These are phyloP conservation scores for Tetranychus urticae DNA, from an alignment of 1,140 invertebrate species.

Conservation along the genomic window DNA sequence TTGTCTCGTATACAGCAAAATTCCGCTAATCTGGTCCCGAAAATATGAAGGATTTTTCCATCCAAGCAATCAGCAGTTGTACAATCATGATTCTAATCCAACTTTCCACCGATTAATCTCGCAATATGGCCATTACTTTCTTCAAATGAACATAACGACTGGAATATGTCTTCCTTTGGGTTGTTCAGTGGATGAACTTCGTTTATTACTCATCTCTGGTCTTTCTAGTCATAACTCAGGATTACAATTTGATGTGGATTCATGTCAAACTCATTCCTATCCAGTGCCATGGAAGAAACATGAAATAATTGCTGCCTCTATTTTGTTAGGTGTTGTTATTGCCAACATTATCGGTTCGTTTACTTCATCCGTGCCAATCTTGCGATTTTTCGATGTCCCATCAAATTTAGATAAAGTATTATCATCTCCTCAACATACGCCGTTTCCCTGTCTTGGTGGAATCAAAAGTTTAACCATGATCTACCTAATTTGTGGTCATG, in stretches of 20 bases:
- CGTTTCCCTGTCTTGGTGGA: not conserved
- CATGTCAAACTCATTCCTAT: not conserved
- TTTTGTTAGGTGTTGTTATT: too few relatives aligned
- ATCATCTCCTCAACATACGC: not conserved
- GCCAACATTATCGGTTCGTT: not conserved
- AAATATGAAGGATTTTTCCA: not conserved
- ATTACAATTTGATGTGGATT: not conserved
- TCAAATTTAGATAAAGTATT: not conserved
- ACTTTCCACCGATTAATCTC: not conserved
- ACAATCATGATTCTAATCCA: not conserved
- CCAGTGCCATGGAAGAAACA: not conserved
- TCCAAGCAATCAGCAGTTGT: not conserved
- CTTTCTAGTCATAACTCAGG: not conserved
- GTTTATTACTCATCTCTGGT: not conserved
- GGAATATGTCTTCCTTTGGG: not conserved
- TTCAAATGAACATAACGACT: not conserved
- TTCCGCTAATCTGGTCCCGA: not conserved
- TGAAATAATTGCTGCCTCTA: not conserved
- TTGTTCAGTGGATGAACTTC: not conserved
- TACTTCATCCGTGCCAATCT: not conserved
- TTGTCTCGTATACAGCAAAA: not conserved
- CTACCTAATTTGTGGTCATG: not conserved
- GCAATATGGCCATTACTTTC: not conserved
- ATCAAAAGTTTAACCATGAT: not conserved
- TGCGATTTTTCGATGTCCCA: not conserved